Evolutionary conservation across 2,888 invertebrate genomes (phyloP), one percentile per base, ranked within the genome.

Genomic region (Microdon myrmicae): DNA sequence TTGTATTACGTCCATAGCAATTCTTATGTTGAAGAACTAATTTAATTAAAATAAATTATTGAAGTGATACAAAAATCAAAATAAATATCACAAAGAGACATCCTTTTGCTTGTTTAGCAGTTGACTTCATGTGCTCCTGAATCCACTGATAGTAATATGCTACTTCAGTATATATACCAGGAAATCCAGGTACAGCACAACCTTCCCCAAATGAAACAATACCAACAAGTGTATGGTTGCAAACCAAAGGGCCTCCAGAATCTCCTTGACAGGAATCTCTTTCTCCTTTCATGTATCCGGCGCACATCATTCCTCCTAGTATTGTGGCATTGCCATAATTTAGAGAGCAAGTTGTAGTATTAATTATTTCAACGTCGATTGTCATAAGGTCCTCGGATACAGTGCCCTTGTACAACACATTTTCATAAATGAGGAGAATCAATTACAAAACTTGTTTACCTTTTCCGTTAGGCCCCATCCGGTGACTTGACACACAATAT

Each of bases 221-320:
- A 1, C 93, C 94, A 3, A 89, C 82, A 73, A 90, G 80, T 72
- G 86, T 86, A 72, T 86, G 84, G 13, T 70, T 47, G 34, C 73
- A 73, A 77, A 90, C 85, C 17, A 94, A 79, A 0, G 93, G 93
- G 2, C 93, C 93, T 8, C 93, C 93, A 4, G 89, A 92, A 77
- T 93, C 92, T 6, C 91, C 92, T 82, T 87, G 86, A 72, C 92
- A 93, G 17, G 90, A 86, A 75, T 93, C 93, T 41, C 86, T 86
- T n/a, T 89, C 88, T 0, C 91, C 92, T 25, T 86, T 83, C 61
- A 83, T 83, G 1, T 84, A 88, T 1, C 90, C 92, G 0, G 92
- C 93, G 72, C 92, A 93, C 31, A 93, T 72, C 68, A 86, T 87
- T 59, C 87, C 87, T 0, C 86, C 83, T 34, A 85, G 82, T 34